Evolutionary conservation across 2,113 vertebrate species (phyloP).

Genomic region (Corythoichthys haematopterus): DNA sequence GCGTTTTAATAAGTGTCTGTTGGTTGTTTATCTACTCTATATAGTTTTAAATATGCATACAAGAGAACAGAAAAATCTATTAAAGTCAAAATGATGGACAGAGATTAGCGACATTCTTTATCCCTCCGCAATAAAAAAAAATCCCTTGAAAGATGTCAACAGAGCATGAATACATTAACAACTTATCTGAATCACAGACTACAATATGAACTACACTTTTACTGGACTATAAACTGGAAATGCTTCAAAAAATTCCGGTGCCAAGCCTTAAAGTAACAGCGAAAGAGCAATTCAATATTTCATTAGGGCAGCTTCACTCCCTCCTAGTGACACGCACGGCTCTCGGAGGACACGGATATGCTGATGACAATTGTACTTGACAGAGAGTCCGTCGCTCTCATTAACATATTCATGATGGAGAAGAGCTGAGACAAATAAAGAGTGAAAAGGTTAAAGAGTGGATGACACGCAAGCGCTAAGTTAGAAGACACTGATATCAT

Average conservation of each 20-base stretch:
- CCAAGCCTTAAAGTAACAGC: constrained; percentile 9
- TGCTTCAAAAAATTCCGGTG: neutral
- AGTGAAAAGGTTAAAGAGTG: constrained; percentile 15
- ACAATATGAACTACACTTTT: neutral
- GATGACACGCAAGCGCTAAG: constrained; percentile 6
- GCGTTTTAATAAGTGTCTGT: neutral
- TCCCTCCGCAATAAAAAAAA: neutral
- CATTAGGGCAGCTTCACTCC: neutral
- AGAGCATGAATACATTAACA: constrained; percentile 32
- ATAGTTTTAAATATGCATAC: neutral
- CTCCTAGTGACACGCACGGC: constrained; percentile 6
- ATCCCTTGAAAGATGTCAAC: neutral
- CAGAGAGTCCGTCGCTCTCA: constrained; percentile 39
- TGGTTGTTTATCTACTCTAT: neutral
- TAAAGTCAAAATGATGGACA: neutral
- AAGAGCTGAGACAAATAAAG: constrained; percentile 19
- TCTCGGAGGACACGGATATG: constrained; percentile 37
- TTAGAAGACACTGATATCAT: constrained; percentile 37
- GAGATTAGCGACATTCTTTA: neutral
- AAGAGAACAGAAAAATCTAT: neutral
- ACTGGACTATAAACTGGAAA: neutral
- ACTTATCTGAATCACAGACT: constrained; percentile 18
- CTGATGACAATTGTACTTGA: constrained; percentile 58
- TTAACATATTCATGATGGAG: constrained; percentile 26
- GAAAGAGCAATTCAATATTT: constrained; percentile 19